Base-by-base conservation (phyloP, 2,797 vertebrate genomes). In the Liasis olivaceus region DNA sequence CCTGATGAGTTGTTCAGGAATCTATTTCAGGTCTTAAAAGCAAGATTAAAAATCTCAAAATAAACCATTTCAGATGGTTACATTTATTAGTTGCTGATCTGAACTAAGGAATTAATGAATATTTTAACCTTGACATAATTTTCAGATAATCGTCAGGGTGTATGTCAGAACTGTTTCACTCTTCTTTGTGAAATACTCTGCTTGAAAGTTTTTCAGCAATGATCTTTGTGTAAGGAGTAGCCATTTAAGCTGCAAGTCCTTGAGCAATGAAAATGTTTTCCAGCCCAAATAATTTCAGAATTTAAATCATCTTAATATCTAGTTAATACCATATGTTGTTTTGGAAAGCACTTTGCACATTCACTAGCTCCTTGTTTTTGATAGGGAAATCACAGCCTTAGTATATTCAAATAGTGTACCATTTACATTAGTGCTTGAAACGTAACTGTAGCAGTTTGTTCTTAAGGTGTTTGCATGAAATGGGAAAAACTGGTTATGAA, bases 331-430 rank as follows among this genome's bases (percentile, higher is more conserved):
- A 31, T 66, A 0, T 92, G 47, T 93, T 92, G 91, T 95, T 84
- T 63, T 92, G 93, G 91, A 92, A 93, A 91, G 63, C 51, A 88
- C 91, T 89, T 90, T 54, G 93, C 60, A 93, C 66, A 69, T n/a
- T 94, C 95, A 95, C 95, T 95, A 91, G 94, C 94, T 81, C 94
- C 93, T 95, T 94, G 91, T 95, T 95, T 96, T 91, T 77, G 94
- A 89, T 84, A 90, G 89, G 66, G 94, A 89, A 94, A 92, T 42
- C 12, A 47, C 91, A 90, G 90, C 84, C 60, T 95, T 85, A 0
- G 90, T 90, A 3, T 84, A 8, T 58, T 90, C 1, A 51, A 22
- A 89, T 3, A 0, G 0, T 58, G 3, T 0, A 0, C 0, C 60
- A 86, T 89, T 81, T 28, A 87, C 85, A 26, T 62, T 64, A 4